Conservation (phyloP, 37 sponge, comb jelly and placozoan species). For the Agelas oroides region DNA sequence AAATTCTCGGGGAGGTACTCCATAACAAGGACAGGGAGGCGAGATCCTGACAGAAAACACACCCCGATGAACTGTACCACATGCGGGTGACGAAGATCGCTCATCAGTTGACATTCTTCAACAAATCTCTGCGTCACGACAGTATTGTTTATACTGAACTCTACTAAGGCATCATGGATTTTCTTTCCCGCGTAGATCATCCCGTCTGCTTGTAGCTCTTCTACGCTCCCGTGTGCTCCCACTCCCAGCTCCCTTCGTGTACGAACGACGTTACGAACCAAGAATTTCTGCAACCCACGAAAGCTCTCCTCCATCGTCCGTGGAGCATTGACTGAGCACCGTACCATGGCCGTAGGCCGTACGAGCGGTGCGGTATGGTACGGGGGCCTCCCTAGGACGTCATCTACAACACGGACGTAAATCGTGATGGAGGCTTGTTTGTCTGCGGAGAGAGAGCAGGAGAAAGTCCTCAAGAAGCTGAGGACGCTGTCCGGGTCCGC, state of each 20-base stretch:
- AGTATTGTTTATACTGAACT: background rate
- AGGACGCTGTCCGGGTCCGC: conserved; percentile 34
- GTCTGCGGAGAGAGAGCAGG: conserved; percentile 66
- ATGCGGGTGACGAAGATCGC: conserved; percentile 41
- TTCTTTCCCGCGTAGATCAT: conserved; percentile 18
- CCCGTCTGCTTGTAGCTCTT: conserved; percentile 11
- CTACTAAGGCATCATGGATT: conserved; percentile 12
- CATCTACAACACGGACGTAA: background rate
- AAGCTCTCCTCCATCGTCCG: too few species aligned
- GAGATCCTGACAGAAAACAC: background rate
- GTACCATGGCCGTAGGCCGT: too few species aligned
- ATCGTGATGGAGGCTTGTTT: conserved; percentile 63
- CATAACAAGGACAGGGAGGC: conserved; percentile 21
- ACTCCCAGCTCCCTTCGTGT: background rate
- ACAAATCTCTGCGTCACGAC: background rate
- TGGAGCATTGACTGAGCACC: too few species aligned
- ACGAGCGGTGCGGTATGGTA: too few species aligned
- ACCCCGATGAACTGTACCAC: conserved; percentile 41
- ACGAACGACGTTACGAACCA: too few species aligned
- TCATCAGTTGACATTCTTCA: conserved; percentile 25
- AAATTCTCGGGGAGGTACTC: conserved; percentile 6
- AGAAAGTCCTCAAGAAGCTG: conserved; percentile 63
- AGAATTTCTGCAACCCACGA: too few species aligned
- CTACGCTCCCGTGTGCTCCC: conserved; percentile 31
- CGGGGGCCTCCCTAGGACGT: too few species aligned